These are phyloP conservation scores for Bradypodion ventrale DNA, from an alignment of 2,797 vertebrate species.

Conservation along the genomic window DNA sequence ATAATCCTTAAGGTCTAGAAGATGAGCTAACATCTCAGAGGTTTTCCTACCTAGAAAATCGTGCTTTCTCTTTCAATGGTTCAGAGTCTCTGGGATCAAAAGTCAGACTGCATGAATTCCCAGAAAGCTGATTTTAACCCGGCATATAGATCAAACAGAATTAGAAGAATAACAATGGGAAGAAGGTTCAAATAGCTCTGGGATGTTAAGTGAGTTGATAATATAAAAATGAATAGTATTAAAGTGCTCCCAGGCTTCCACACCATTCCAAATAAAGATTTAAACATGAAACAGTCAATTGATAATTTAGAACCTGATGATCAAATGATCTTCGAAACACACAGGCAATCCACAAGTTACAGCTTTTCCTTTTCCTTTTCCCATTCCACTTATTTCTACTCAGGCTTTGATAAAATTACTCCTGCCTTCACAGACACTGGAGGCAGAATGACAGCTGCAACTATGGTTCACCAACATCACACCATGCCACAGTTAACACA, in stretches of 20 bases:
- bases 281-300: too few species aligned
- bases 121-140: not conserved
- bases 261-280: rapidly evolving
- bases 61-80: not conserved
- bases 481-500: not conserved
- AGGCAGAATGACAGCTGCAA: not conserved
- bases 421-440: not conserved
- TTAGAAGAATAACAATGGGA: too few species aligned
- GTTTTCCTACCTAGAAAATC: not conserved
- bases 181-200: too few species aligned
- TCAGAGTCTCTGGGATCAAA: not conserved
- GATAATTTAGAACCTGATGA: not conserved
- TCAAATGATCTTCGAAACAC: not conserved
- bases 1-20: not conserved
- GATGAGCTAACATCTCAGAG: constrained; percentile 18
- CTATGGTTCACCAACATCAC: too few species aligned
- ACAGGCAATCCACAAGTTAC: not conserved
- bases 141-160: not conserved
- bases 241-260: not conserved
- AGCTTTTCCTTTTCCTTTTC: not conserved
- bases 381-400: not conserved
- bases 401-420: not conserved
- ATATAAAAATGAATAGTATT: too few species aligned
- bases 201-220: too few species aligned
- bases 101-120: not conserved